Evolutionary conservation across 2,888 invertebrate species (phyloP), one percentile per base, ranked within the genome.

Genomic region (Stratiomys singularior): DNA sequence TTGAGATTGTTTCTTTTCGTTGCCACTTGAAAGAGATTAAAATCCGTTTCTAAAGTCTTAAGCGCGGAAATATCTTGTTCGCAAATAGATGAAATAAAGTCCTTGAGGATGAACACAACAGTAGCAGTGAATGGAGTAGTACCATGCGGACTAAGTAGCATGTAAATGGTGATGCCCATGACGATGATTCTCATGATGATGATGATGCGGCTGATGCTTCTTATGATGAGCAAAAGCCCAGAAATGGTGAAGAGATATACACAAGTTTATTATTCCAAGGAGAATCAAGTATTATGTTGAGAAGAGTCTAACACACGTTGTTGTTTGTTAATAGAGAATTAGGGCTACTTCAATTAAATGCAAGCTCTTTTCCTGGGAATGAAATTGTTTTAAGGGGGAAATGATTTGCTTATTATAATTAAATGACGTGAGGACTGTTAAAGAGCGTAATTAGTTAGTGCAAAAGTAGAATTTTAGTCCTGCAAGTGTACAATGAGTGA

Each of bases 1-100:
- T 77, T 77, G 76, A 77, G 77, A 77, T 66, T 79, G 79, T 79
- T 79, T 78, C 77, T 77, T 79, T 78, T 78, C 79, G 69, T 71
- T 69, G 64, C 79, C 78, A 78, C 79, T 79, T 76, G 78, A 76
- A 76, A 66, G 25, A 76, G 79, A 78, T 79, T 78, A 79, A 79
- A 79, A 66, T 72, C 72, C 47, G 76, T 69, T 76, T 77, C 69
- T 66, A 77, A 77, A 79, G 72, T 71, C 71, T 76, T 78, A 69
- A 79, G 69, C 60, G 79, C 37, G 66, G 76, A 78, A 78, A 77
- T 78, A 78, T 79, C 76, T 76, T 63, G 76, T 78, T 78, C 69
- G 67, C 72, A 79, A 79, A 79, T 72, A 76, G 76, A 71, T 71
- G 78, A 71, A 77, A 77, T 77, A 78, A 77, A 74, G 58, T 47